Percentiles rank a stretch among this genome's conserved stretches.
Conservation (phyloP, 2,888 invertebrate species). For the Nephrotoma flavescens region DNA sequence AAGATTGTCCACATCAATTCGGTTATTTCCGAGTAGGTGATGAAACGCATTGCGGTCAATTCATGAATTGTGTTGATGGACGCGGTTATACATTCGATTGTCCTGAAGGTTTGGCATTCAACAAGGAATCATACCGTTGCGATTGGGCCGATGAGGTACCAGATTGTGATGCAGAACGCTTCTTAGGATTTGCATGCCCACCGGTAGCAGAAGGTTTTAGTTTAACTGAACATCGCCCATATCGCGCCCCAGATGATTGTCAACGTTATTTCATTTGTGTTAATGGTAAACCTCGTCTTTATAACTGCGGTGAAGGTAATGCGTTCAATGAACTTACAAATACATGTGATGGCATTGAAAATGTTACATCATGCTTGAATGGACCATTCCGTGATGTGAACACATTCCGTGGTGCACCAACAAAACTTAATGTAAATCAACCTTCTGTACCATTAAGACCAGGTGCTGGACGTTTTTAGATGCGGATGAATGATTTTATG, state of each 20-base stretch:
- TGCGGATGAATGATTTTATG: background rate
- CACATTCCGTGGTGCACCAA: background rate
- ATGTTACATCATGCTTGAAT: slow-evolving; percentile 55
- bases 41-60: slow-evolving; percentile 53
- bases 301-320: slow-evolving; percentile 58
- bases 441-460: background rate
- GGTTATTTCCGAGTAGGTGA: slow-evolving; percentile 65
- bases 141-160: slow-evolving; percentile 79
- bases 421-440: background rate
- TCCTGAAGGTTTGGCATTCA: slow-evolving; percentile 72
- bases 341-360: slow-evolving; percentile 61
- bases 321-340: slow-evolving; percentile 62
- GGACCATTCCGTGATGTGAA: background rate
- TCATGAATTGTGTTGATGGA: slow-evolving; percentile 72
- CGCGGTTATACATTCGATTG: slow-evolving; percentile 57
- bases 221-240: slow-evolving; percentile 33
- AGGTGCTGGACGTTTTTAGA: background rate
- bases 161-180: slow-evolving; percentile 66
- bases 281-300: slow-evolving; percentile 53
- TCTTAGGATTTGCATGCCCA: slow-evolving; percentile 66
- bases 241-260: slow-evolving; percentile 46
- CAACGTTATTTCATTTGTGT: slow-evolving; percentile 69
- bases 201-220: slow-evolving; percentile 30
- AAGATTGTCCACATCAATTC: slow-evolving; percentile 69
- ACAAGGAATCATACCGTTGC: slow-evolving; percentile 55